phyloP scores from a whole-genome alignment of 2,113 vertebrate species.

The Papio anubis region DNA sequence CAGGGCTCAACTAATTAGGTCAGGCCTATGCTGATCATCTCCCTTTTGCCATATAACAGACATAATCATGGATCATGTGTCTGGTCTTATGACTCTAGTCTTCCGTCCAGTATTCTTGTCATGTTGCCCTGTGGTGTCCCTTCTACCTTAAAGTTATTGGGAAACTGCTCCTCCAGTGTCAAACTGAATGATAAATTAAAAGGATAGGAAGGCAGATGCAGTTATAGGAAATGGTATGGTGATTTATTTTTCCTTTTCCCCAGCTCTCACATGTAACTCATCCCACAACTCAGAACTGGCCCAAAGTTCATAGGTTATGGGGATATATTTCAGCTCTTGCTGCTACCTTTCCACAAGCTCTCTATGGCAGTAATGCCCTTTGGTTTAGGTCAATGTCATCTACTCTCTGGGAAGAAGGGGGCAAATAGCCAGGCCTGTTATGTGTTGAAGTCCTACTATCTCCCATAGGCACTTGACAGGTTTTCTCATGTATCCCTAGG shows the following conservation, averaged over 20 bases:
- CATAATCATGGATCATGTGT: background rate
- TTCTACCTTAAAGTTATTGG: background rate
- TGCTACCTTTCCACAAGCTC: background rate
- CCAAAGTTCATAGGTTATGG: background rate
- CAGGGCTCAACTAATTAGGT: background rate
- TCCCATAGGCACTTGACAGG: background rate
- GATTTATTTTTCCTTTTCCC: background rate
- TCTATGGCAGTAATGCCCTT: background rate
- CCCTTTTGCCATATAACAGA: background rate
- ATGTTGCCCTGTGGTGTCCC: background rate
- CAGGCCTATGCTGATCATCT: background rate
- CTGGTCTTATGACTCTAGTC: background rate
- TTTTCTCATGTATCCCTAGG: background rate
- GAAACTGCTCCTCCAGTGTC: background rate
- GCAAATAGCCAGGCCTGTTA: background rate
- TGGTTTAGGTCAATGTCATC: background rate
- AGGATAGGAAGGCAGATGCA: background rate
- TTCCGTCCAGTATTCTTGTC: background rate
- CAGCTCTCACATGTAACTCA: background rate
- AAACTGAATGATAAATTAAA: background rate
- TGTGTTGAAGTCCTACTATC: background rate
- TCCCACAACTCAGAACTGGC: background rate
- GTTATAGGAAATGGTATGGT: background rate
- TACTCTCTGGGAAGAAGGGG: background rate
- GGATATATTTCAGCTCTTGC: background rate